Evolutionary conservation across 2,888 invertebrate genomes (phyloP).

Genomic region (Eupithecia tripunctaria): DNA sequence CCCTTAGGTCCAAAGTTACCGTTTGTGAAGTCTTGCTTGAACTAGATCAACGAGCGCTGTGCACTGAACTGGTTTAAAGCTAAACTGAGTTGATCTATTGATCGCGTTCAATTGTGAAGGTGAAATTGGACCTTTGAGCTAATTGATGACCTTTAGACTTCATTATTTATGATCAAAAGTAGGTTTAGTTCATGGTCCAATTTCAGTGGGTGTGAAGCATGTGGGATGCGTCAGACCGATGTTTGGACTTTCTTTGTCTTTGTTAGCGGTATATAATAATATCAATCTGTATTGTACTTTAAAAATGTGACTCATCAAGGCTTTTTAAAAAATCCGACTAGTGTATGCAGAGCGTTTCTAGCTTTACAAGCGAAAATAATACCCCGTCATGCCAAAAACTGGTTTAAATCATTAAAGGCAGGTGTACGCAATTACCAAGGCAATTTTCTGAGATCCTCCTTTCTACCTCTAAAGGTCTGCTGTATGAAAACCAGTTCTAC

Average conservation of each 20-base stretch:
- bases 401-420: not conserved
- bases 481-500: not conserved
- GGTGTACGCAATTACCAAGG: not conserved
- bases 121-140: no score
- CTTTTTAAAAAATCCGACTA: not conserved
- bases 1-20: no score
- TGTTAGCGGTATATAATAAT: not conserved
- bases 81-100: no score
- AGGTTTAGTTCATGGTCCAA: not conserved
- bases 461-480: not conserved
- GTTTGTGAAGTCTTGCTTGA: not conserved
- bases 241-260: slow-evolving; percentile 11
- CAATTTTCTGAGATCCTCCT: slow-evolving; percentile 3
- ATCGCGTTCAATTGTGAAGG: not conserved
- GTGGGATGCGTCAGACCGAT: not conserved
- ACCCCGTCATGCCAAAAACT: not conserved
- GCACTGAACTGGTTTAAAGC: not conserved
- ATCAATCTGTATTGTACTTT: not conserved
- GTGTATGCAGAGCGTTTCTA: not conserved
- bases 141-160: not conserved
- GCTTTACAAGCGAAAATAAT: not conserved
- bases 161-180: not conserved
- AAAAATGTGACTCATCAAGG: slow-evolving; percentile 1
- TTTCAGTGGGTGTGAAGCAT: not conserved
- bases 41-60: not conserved